A percentile compares a stretch with the other conserved stretches of the same genome.
These are phyloP conservation scores for Nymphalis io DNA, from an alignment of 1,140 invertebrate genomes.

Conservation along the genomic window DNA sequence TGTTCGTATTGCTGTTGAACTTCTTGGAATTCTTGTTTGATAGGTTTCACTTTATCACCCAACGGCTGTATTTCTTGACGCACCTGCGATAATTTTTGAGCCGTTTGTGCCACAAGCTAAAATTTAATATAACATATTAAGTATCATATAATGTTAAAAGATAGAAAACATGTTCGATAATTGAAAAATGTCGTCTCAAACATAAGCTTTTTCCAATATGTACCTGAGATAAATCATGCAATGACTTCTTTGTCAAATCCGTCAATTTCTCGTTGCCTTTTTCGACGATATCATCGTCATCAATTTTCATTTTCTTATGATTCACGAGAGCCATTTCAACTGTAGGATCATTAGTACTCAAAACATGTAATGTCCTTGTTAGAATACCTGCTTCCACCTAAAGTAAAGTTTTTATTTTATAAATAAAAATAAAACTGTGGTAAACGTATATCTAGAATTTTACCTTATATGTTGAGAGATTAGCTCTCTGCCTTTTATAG, in stretches of 20 bases:
- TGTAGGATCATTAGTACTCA: slow-evolving; percentile 71
- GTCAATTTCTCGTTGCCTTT: slow-evolving; percentile 57
- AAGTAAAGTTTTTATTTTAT: slow-evolving; percentile 21
- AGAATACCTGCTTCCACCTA: slow-evolving; percentile 76
- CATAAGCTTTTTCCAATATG: neutral
- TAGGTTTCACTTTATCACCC: slow-evolving; percentile 73
- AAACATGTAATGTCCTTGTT: slow-evolving; percentile 70
- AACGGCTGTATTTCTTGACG: slow-evolving; percentile 77
- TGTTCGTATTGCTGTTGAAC: slow-evolving; percentile 79
- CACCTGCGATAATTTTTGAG: slow-evolving; percentile 73
- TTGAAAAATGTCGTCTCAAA: no score
- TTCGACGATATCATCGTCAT: slow-evolving; percentile 64
- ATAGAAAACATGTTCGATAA: no score
- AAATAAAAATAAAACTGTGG: neutral
- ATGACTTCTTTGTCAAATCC: slow-evolving; percentile 69
- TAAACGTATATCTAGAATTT: neutral
- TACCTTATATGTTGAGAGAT: slow-evolving; percentile 87
- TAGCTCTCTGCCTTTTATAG: slow-evolving; percentile 89
- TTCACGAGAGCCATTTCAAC: slow-evolving; percentile 78
- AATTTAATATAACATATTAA: slow-evolving; percentile 19
- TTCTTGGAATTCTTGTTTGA: slow-evolving; percentile 76
- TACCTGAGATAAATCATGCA: slow-evolving; percentile 79
- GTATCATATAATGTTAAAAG: no score
- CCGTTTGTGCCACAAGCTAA: slow-evolving; percentile 74
- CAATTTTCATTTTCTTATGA: slow-evolving; percentile 77